Evolutionary conservation across 2,888 invertebrate genomes (phyloP).

Genomic region (Nomada lathburiana): DNA sequence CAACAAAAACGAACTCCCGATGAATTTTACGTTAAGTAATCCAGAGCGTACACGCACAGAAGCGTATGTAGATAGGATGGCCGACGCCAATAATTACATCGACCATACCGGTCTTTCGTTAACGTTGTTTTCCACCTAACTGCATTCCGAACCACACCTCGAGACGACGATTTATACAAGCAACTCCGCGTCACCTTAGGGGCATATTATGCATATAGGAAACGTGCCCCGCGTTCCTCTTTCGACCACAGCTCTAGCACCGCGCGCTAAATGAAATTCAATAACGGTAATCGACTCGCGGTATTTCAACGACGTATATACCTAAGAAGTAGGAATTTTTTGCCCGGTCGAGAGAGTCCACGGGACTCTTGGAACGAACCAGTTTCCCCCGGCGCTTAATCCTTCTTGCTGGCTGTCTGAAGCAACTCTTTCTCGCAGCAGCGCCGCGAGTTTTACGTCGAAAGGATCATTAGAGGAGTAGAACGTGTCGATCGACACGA

Average conservation of each 20-base stretch:
- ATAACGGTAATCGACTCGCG: conserved; percentile 73
- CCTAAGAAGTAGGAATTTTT: conserved; percentile 46
- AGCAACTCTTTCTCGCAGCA: conserved; percentile 39
- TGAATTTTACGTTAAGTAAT: conserved; percentile 21
- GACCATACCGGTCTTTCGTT: conserved; percentile 54
- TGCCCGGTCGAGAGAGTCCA: conserved; percentile 26
- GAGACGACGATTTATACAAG: conserved; percentile 63
- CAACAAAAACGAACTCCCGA: background rate
- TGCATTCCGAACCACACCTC: conserved; percentile 78
- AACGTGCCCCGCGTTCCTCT: conserved; percentile 51
- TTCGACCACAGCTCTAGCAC: conserved; percentile 1
- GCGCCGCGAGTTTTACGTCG: conserved; percentile 47
- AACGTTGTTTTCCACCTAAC: conserved; percentile 60
- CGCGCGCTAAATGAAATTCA: conserved; percentile 71
- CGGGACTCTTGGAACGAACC: conserved; percentile 58
- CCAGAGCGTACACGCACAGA: background rate
- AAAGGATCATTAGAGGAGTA: conserved; percentile 52
- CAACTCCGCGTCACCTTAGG: conserved; percentile 58
- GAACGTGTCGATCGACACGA: conserved; percentile 22
- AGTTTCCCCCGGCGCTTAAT: conserved; percentile 66
- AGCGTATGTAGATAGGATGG: conserved; percentile 7
- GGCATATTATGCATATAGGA: conserved; percentile 56
- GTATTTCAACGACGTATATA: conserved; percentile 60
- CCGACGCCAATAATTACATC: conserved; percentile 35
- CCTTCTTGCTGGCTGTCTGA: conserved; percentile 56